Evolutionary conservation across 2,888 invertebrate species (phyloP).

Genomic region (Mylabris sibirica): DNA sequence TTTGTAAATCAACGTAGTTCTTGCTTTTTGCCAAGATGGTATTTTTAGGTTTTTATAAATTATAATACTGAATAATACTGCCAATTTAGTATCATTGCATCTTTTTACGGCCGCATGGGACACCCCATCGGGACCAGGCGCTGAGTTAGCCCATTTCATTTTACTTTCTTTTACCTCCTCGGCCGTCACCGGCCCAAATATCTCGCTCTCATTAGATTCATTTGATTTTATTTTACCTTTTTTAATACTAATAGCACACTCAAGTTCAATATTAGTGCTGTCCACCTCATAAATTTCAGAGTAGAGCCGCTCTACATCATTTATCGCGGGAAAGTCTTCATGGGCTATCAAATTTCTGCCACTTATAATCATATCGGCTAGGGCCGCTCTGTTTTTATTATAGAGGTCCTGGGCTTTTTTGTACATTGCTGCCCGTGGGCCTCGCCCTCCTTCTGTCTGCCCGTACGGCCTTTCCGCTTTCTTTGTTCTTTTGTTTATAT

Average conservation of each 20-base stretch:
- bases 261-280: not conserved
- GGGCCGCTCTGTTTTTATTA: too few relatives aligned
- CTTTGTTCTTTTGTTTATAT: too few relatives aligned
- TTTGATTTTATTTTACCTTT: too few relatives aligned
- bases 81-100: not conserved
- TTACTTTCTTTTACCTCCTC: not conserved
- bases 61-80: not conserved
- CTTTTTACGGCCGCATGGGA: not conserved
- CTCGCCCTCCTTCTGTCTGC: too few relatives aligned
- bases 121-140: not conserved
- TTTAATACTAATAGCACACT: not conserved
- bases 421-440: too few relatives aligned
- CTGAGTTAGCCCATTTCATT: not conserved
- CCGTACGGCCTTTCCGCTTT: too few relatives aligned
- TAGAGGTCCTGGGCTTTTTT: not conserved
- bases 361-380: not conserved
- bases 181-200: not conserved
- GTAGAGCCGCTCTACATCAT: not conserved
- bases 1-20: constrained; percentile 24
- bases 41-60: not conserved
- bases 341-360: not conserved
- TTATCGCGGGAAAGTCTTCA: not conserved
- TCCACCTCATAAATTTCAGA: not conserved
- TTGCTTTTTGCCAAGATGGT: not conserved
- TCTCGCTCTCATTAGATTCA: not conserved